Conservation (phyloP, 2,888 invertebrate species). For the Agapetus fuscipes region DNA sequence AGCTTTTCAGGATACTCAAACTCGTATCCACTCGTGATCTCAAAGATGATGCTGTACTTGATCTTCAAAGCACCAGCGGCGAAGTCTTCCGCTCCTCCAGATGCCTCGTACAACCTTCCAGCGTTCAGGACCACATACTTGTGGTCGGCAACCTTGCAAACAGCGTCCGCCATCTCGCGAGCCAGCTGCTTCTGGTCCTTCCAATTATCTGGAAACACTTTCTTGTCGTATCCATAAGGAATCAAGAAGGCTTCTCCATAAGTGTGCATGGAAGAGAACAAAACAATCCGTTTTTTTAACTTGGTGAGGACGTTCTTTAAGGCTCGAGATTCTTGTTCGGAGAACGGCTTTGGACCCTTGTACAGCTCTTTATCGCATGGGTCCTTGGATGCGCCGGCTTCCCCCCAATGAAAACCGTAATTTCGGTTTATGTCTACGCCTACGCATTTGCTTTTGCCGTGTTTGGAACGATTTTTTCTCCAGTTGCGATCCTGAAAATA, state of each 20-base stretch:
- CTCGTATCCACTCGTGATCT: conserved; percentile 46
- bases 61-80: conserved; percentile 44
- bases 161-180: conserved; percentile 32
- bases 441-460: conserved; percentile 31
- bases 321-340: conserved; percentile 50
- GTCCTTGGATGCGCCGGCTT: conserved; percentile 50
- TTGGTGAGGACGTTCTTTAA: conserved; percentile 35
- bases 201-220: conserved; percentile 39
- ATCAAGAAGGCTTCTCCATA: conserved; percentile 55
- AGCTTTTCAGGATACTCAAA: conserved; percentile 55
- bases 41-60: conserved; percentile 50
- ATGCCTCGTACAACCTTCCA: conserved; percentile 48
- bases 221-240: conserved; percentile 51
- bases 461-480: conserved; percentile 51
- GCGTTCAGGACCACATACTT: conserved; percentile 40
- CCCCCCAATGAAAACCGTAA: conserved; percentile 59
- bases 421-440: conserved; percentile 65
- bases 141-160: conserved; percentile 35
- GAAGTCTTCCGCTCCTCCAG: conserved; percentile 56
- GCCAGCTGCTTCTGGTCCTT: conserved; percentile 37
- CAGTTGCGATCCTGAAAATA: conserved; percentile 47
- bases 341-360: conserved; percentile 49
- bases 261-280: conserved; percentile 60
- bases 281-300: too few relatives aligned
- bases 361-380: conserved; percentile 50